These are phyloP conservation scores for Sycobia sp. DNA, from an alignment of 1,140 invertebrate genomes.

Conservation along the genomic window DNA sequence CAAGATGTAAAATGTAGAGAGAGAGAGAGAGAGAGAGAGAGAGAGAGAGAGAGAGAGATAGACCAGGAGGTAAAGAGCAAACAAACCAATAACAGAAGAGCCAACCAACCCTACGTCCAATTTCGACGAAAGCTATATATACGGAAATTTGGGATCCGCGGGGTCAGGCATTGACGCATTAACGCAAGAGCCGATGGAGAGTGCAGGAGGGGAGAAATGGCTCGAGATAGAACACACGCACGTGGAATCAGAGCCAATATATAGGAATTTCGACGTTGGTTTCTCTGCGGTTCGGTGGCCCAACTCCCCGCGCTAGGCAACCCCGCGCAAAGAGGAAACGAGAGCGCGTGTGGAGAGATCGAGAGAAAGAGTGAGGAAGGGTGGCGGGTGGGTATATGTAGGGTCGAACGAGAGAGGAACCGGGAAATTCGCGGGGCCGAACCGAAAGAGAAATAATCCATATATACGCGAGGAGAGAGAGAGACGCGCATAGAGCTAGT, in stretches of 20 bases:
- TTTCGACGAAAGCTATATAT: constrained; percentile 12
- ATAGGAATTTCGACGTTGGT: constrained; percentile 17
- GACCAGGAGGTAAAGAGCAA: neutral
- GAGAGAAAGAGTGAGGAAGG: neutral
- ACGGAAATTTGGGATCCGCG: constrained; percentile 33
- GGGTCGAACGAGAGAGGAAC: no score
- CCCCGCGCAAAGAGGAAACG: neutral
- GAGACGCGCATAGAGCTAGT: no score
- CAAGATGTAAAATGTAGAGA: no score
- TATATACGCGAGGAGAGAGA: constrained; percentile 28
- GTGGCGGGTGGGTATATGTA: no score
- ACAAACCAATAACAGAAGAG: neutral
- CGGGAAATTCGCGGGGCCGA: constrained; percentile 8
- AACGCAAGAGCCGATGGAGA: constrained; percentile 38
- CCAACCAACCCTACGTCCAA: neutral
- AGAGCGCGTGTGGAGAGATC: neutral
- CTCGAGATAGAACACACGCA: neutral
- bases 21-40: no score
- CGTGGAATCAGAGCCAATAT: neutral
- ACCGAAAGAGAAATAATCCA: constrained; percentile 27
- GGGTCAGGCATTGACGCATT: constrained; percentile 42
- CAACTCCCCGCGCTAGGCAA: neutral
- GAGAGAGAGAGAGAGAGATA: neutral
- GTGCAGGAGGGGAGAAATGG: constrained; percentile 7
- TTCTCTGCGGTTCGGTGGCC: neutral